Evolutionary conservation across 2,888 invertebrate genomes (phyloP).

Genomic region (Bellardia pandia): DNA sequence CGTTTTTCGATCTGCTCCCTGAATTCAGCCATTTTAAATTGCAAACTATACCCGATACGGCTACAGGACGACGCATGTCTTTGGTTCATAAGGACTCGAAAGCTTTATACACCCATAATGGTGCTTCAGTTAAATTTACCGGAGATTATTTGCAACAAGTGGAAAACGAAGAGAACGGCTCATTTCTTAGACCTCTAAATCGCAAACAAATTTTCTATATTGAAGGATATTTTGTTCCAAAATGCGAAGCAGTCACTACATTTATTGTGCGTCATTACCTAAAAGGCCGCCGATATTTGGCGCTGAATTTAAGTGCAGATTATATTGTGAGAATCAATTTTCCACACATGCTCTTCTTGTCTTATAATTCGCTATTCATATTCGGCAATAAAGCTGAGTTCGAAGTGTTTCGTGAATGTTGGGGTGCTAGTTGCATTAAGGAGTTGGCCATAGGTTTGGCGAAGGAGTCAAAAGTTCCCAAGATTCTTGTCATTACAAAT

Average conservation of each 20-base stretch:
- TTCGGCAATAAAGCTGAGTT: constrained; percentile 86
- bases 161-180: constrained; percentile 70
- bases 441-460: constrained; percentile 74
- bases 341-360: constrained; percentile 83
- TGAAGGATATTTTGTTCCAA: constrained; percentile 86
- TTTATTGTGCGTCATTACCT: constrained; percentile 84
- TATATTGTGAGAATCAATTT: constrained; percentile 84
- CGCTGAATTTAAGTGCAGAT: constrained; percentile 85
- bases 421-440: constrained; percentile 75
- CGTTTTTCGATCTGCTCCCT: neutral
- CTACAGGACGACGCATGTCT: constrained; percentile 85
- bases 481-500: constrained; percentile 87
- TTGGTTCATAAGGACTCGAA: constrained; percentile 84
- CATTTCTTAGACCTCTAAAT: constrained; percentile 78
- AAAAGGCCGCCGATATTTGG: constrained; percentile 82
- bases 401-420: constrained; percentile 82
- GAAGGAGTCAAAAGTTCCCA: constrained; percentile 59
- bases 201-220: constrained; percentile 84
- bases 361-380: constrained; percentile 84
- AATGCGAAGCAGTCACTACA: constrained; percentile 84
- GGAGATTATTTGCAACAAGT: constrained; percentile 78
- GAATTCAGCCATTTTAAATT: constrained; percentile 75
- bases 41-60: constrained; percentile 79
- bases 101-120: constrained; percentile 85
- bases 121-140: constrained; percentile 85